phyloP scores from a whole-genome alignment of 2,888 invertebrate genomes.

The Tetanocera ferruginea region DNA sequence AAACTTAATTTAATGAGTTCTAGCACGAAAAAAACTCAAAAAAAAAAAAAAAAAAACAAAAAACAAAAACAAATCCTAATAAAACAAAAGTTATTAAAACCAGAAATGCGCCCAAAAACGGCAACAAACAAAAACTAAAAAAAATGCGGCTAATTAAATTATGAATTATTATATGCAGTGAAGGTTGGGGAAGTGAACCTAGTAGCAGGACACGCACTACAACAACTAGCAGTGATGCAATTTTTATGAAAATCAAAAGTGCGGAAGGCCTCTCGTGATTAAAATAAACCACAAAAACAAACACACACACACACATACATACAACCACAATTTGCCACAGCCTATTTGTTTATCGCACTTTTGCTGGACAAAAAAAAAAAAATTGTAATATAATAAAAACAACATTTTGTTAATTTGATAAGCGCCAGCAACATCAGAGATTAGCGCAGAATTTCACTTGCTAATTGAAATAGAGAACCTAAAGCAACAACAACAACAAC shows the following conservation, averaged over 20 bases:
- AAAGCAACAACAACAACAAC: neutral
- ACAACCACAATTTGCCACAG: conserved; percentile 11
- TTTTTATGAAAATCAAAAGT: conserved; percentile 54
- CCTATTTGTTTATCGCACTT: conserved; percentile 66
- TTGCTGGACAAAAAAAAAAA: conserved; percentile 42
- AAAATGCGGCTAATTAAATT: conserved; percentile 64
- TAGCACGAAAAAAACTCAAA: conserved; percentile 61
- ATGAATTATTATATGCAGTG: conserved; percentile 60
- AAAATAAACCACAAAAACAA: neutral
- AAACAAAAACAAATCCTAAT: conserved; percentile 49
- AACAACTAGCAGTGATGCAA: conserved; percentile 56
- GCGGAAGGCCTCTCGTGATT: neutral
- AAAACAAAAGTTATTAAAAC: conserved; percentile 53
- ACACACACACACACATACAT: neutral
- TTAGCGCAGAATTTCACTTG: conserved; percentile 48
- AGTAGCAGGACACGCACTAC: conserved; percentile 56
- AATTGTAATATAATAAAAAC: conserved; percentile 15
- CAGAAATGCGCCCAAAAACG: conserved; percentile 48
- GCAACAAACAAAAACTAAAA: conserved; percentile 37
- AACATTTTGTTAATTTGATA: conserved; percentile 66
- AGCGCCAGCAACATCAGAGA: conserved; percentile 58
- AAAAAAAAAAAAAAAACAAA: conserved; percentile 46
- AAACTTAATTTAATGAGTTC: conserved; percentile 64
- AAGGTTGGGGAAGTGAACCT: neutral
- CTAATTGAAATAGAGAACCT: conserved; percentile 41